phyloP scores from a whole-genome alignment of 2,797 vertebrate genomes.

The Poeciliopsis presidionis region DNA sequence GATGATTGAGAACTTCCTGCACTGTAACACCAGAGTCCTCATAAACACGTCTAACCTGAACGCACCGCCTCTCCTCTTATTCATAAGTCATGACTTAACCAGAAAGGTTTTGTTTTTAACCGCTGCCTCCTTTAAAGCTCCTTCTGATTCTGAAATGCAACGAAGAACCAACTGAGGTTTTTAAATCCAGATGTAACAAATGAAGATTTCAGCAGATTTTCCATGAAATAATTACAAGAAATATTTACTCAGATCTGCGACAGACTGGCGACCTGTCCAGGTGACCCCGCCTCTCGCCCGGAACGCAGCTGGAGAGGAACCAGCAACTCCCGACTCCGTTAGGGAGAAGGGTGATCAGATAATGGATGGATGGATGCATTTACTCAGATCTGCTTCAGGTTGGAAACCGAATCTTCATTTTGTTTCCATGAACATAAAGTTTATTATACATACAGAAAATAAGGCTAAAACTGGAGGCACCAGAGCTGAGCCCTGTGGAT shows the following conservation, averaged over 20 bases:
- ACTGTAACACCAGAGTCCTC: conserved; percentile 35
- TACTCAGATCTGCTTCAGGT: too few relatives aligned
- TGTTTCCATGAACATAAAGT: neutral
- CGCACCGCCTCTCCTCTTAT: neutral
- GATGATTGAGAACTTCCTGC: conserved; percentile 27
- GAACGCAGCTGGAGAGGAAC: too few relatives aligned
- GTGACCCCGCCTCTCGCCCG: too few relatives aligned
- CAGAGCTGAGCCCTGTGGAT: neutral
- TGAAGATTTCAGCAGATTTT: neutral
- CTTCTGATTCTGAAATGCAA: too few relatives aligned
- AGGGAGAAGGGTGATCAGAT: too few relatives aligned
- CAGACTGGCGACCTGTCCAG: too few relatives aligned
- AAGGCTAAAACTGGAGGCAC: neutral
- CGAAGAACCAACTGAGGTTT: neutral
- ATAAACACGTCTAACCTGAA: conserved; percentile 48
- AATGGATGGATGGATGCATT: too few relatives aligned
- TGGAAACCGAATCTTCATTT: neutral
- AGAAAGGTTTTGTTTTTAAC: too few relatives aligned
- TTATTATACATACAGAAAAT: neutral
- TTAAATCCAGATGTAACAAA: neutral
- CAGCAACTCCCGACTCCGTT: too few relatives aligned
- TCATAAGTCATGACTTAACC: neutral
- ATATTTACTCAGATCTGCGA: neutral
- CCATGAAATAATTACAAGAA: neutral
- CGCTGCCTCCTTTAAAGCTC: neutral